phyloP scores from a whole-genome alignment of 1,140 invertebrate species.

The Melanaphis sacchari region DNA sequence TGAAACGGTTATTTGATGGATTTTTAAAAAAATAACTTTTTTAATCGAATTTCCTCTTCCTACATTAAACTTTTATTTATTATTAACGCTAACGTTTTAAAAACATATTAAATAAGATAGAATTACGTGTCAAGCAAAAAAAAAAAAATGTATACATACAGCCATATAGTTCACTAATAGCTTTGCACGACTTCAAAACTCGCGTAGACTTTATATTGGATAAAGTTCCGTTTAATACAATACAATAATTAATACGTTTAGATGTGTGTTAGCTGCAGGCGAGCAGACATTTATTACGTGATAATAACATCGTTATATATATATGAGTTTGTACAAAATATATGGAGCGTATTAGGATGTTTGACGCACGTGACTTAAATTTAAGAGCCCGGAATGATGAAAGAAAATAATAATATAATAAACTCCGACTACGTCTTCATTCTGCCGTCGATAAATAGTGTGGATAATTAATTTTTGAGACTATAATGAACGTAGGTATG shows the following conservation, averaged over 20 bases:
- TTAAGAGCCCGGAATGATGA: conserved; percentile 4
- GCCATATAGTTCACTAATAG: not conserved
- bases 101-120: conserved; percentile 1
- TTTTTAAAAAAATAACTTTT: conserved; percentile 6
- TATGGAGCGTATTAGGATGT: not conserved
- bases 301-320: conserved; percentile 3
- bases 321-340: not conserved
- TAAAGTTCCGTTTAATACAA: conserved; percentile 26
- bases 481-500: not conserved
- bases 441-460: not conserved
- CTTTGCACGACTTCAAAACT: conserved; percentile 8
- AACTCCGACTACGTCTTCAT: not conserved
- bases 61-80: not conserved
- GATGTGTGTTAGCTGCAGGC: not conserved
- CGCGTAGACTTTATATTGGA: not conserved
- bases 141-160: not conserved
- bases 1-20: not conserved
- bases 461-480: not conserved
- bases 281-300: not conserved
- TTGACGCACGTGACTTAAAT: not conserved
- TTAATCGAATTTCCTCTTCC: not conserved
- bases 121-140: not conserved
- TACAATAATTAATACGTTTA: conserved; percentile 12
- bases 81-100: conserved; percentile 7
- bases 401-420: conserved; percentile 22